Conservation (phyloP, 2,888 invertebrate species). For the Zhengitettix transpicula region DNA sequence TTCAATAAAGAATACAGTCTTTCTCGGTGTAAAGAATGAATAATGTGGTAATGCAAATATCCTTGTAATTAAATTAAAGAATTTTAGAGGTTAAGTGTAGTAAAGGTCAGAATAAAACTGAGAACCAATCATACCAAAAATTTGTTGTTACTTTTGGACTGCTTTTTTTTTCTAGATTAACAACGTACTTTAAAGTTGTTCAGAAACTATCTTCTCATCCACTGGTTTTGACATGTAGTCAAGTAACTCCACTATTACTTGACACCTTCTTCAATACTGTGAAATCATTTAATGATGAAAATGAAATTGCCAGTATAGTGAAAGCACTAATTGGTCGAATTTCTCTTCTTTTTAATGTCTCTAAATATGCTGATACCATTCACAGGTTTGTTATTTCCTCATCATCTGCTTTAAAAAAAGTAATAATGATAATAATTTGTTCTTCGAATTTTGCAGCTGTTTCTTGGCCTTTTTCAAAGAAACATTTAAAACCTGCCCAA, state of each 20-base stretch:
- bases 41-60: too few species aligned
- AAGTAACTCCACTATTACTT: background rate
- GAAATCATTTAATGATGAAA: background rate
- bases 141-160: background rate
- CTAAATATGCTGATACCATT: background rate
- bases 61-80: too few species aligned
- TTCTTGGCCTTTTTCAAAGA: background rate
- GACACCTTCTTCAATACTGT: background rate
- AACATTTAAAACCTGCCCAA: background rate
- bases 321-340: background rate
- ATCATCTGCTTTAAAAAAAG: background rate
- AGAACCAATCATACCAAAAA: background rate
- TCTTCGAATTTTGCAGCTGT: background rate
- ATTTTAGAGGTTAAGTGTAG: too few species aligned
- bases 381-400: background rate
- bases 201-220: background rate
- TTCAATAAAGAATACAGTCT: too few species aligned
- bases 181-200: background rate
- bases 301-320: background rate
- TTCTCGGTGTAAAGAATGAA: too few species aligned
- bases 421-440: background rate
- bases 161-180: background rate
- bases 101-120: background rate
- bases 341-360: background rate
- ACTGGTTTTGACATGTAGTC: background rate